Evolutionary conservation across 2,888 invertebrate genomes (phyloP), one percentile per base, ranked within the genome.

Genomic region (Drosophila suboccidentalis): DNA sequence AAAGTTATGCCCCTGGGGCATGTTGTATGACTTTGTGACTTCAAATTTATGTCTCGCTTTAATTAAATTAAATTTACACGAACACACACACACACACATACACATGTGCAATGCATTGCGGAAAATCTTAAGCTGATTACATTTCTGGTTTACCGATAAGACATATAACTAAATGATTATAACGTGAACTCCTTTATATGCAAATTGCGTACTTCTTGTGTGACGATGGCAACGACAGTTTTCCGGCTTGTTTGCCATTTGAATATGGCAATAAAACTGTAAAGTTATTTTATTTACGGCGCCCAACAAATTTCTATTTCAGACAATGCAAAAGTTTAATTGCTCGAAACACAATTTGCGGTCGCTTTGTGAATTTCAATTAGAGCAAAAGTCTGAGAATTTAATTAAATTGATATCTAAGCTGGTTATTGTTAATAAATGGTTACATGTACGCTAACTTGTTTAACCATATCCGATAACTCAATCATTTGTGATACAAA

Each of bases 31-130:
- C n/a, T 41, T 62, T 34, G 53, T 47, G 47, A 32, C 46, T 47
- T 61, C 57, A 59, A 74, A 82, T 86, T 71, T 68, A 64, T 80
- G 80, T 61, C 74, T 69, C 70, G 74, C 73, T 80, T 84, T 80
- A 88, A 84, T 88, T 82, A 73, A 79, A 77, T 67, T 75, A 54
- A 81, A 77, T 85, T 82, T 78, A 53, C 22, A 68, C 43, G 53
- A 49, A 71, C 50, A 61, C 34, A 19, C 58, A 55, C 47, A 62
- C 64, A 62, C 29, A 19, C 58, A 57, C 41, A 62, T 61, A 54
- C 32, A 9, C 19, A 13, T 26, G 51, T 62, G 22, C 36, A 55
- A 65, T 65, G 26, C 38, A 26, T 36, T 55, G 41, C 32, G 32
- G 17, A 58, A 62, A 47, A 46, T 76, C 44, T 43, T 44, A 50